phyloP scores from a whole-genome alignment of 2,113 vertebrate genomes.

The Eolophus roseicapilla region DNA sequence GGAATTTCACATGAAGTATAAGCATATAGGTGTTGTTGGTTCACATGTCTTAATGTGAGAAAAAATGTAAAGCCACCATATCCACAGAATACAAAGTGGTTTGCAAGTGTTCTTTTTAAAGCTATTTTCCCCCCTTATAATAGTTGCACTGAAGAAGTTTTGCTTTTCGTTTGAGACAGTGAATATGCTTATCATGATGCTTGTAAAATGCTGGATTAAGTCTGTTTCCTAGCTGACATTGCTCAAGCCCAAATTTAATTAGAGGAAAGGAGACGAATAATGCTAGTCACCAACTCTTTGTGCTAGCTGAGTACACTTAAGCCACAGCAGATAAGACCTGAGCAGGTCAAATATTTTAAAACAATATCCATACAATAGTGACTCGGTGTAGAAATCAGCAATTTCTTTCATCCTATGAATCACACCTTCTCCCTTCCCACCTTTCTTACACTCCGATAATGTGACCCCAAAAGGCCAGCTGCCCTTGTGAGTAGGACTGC shows the following conservation, averaged over 20 bases:
- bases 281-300: neutral
- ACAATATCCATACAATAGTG: neutral
- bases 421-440: neutral
- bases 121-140: neutral
- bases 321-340: neutral
- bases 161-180: neutral
- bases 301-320: constrained; percentile 5
- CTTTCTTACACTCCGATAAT: neutral
- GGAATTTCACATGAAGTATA: neutral
- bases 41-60: neutral
- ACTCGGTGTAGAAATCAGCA: neutral
- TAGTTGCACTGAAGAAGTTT: neutral
- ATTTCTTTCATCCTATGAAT: neutral
- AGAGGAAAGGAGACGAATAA: neutral
- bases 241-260: neutral
- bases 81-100: neutral
- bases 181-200: neutral
- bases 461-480: neutral
- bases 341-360: constrained; percentile 31
- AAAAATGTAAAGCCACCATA: neutral
- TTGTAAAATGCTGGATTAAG: neutral
- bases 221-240: neutral
- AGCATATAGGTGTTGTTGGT: neutral
- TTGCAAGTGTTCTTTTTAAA: neutral
- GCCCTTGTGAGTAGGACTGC: neutral